Percentiles rank a stretch among this genome's conserved stretches.
Evolutionary conservation across 53 echinoderm and acorn worm genomes (phyloP).

Genomic region (Temnopleurus reevesii): DNA sequence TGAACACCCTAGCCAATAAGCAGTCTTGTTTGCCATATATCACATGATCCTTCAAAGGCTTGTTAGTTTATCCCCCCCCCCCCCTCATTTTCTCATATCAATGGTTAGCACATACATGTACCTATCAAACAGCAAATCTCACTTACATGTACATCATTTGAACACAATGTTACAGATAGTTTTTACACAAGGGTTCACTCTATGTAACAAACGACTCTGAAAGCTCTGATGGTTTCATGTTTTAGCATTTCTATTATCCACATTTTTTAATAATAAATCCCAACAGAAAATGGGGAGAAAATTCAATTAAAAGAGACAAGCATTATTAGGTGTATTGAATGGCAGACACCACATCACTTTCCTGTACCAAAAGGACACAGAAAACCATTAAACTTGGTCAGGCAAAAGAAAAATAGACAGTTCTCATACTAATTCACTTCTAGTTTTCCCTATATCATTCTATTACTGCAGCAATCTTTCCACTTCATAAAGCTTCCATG

Average conservation of each 20-base stretch:
- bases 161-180: no score
- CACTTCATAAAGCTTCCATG: not conserved
- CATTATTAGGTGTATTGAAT: slow-evolving; percentile 36
- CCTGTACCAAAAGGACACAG: slow-evolving; percentile 3
- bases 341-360: slow-evolving; percentile 7
- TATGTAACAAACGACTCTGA: not conserved
- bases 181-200: not conserved
- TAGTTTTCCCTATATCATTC: not conserved
- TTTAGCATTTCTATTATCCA: slow-evolving; percentile 61
- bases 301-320: slow-evolving; percentile 53
- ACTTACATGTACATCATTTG: no score
- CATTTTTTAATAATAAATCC: slow-evolving; percentile 62
- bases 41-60: no score
- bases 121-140: no score
- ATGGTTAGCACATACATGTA: no score
- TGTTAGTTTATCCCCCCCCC: no score
- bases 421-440: not conserved
- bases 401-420: slow-evolving; percentile 18
- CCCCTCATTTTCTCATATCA: no score
- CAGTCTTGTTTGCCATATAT: no score
- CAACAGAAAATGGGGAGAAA: slow-evolving; percentile 62
- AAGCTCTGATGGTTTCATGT: not conserved
- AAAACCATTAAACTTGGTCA: not conserved
- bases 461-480: not conserved
- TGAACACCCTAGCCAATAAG: no score